These are phyloP conservation scores for Hyperopisus bebe DNA, from an alignment of 2,113 vertebrate species.

Conservation along the genomic window DNA sequence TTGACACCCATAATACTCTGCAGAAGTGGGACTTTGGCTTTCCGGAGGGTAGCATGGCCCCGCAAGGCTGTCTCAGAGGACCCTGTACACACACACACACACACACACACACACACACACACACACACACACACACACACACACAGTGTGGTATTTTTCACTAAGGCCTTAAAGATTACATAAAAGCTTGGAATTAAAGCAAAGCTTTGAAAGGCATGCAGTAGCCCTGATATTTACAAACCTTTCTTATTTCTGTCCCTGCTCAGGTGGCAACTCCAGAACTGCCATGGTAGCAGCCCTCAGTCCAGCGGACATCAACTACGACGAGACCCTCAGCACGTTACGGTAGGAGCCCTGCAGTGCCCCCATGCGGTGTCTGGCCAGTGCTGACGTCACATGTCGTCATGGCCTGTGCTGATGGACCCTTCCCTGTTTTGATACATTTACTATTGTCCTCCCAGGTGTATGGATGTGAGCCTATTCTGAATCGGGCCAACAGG, in stretches of 20 bases:
- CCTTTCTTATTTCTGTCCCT: background rate
- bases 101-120: too few species aligned
- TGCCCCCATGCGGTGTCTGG: background rate
- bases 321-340: slow-evolving; percentile 97
- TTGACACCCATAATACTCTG: background rate
- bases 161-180: background rate
- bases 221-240: background rate
- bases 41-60: background rate
- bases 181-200: background rate
- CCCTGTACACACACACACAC: too few species aligned
- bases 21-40: background rate
- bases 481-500: background rate
- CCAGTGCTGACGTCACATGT: background rate
- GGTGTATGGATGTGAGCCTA: background rate
- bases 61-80: background rate
- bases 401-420: background rate
- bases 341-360: slow-evolving; percentile 68
- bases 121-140: background rate
- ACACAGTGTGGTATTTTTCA: background rate
- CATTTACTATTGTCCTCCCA: background rate
- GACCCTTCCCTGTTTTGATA: background rate
- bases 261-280: slow-evolving; percentile 82
- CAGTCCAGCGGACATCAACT: slow-evolving; percentile 98
- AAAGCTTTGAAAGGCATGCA: background rate
- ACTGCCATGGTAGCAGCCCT: slow-evolving; percentile 97